Evolutionary conservation across 1,140 invertebrate species (phyloP).

Genomic region (Drosophila serrata): DNA sequence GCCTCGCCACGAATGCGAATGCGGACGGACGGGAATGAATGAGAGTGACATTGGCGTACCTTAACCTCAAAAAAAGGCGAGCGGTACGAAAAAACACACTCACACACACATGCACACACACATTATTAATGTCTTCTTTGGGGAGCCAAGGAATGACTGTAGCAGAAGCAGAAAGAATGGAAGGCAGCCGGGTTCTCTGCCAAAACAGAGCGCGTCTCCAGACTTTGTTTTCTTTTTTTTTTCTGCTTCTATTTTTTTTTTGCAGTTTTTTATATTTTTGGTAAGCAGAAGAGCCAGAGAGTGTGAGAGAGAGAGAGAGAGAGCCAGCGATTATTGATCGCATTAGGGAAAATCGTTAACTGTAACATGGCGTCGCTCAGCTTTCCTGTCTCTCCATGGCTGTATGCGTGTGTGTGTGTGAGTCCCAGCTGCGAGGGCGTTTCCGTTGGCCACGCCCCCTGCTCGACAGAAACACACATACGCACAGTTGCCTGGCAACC

Average conservation of each 20-base stretch:
- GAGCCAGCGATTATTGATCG: conserved; percentile 80
- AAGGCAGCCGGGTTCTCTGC: conserved; percentile 54
- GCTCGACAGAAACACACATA: conserved; percentile 1
- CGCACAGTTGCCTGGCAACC: conserved; percentile 67
- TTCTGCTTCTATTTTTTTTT: neutral
- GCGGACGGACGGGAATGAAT: conserved; percentile 65
- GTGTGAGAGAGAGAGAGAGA: conserved; percentile 44
- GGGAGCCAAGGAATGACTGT: conserved; percentile 46
- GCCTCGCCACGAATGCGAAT: conserved; percentile 81
- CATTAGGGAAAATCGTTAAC: conserved; percentile 83
- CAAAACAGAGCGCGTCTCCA: conserved; percentile 64
- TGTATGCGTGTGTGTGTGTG: conserved; percentile 5
- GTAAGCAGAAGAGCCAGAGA: conserved; percentile 7
- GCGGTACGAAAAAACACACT: conserved; percentile 22
- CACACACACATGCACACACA: conserved; percentile 17
- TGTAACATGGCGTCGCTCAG: conserved; percentile 83
- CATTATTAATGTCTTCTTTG: conserved; percentile 70
- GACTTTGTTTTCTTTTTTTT: conserved; percentile 26
- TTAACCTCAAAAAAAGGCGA: conserved; percentile 76
- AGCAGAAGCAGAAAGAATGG: conserved; percentile 10
- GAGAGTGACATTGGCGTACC: conserved; percentile 82
- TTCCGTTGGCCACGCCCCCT: conserved; percentile 64
- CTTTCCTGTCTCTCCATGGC: conserved; percentile 34
- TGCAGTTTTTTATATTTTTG: conserved; percentile 3
- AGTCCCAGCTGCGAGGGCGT: conserved; percentile 60